phyloP scores from a whole-genome alignment of 2,888 invertebrate genomes.

The Leptodirus hochenwartii region DNA sequence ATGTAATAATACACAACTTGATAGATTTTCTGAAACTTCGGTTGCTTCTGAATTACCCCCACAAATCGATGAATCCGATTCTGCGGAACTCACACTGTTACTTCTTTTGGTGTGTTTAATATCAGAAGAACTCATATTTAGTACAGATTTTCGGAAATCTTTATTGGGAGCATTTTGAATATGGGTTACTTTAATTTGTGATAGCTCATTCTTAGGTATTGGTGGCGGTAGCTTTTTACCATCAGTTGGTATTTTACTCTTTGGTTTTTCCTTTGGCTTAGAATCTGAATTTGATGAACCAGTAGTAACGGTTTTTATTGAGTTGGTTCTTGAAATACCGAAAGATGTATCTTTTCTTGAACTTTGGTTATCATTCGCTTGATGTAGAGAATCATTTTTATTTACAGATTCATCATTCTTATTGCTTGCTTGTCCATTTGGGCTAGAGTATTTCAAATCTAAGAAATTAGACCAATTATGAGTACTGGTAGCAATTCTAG shows the following conservation, averaged over 20 bases:
- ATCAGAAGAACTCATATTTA: slow-evolving; percentile 41
- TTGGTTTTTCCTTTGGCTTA: slow-evolving; percentile 12
- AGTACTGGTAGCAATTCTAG: slow-evolving; percentile 32
- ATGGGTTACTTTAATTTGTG: slow-evolving; percentile 21
- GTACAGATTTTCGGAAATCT: slow-evolving; percentile 53
- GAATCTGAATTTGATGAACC: slow-evolving; percentile 15
- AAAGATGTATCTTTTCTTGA: slow-evolving; percentile 24
- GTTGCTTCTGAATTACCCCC: slow-evolving; percentile 24
- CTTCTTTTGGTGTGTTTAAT: slow-evolving; percentile 26
- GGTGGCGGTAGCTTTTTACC: slow-evolving; percentile 26
- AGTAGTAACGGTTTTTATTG: slow-evolving; percentile 27
- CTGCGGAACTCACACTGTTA: slow-evolving; percentile 29
- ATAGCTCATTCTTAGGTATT: slow-evolving; percentile 28
- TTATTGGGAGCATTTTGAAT: slow-evolving; percentile 38
- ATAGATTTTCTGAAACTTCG: slow-evolving; percentile 22
- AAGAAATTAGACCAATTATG: slow-evolving; percentile 48
- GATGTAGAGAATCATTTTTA: slow-evolving; percentile 29
- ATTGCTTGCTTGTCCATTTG: slow-evolving; percentile 13
- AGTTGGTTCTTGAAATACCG: slow-evolving; percentile 25
- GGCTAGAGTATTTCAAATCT: slow-evolving; percentile 29
- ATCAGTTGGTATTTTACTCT: slow-evolving; percentile 15
- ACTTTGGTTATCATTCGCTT: slow-evolving; percentile 32
- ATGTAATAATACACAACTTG: slow-evolving; percentile 21
- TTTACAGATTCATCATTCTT: slow-evolving; percentile 16
- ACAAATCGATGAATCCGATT: slow-evolving; percentile 20